Percentiles rank a stretch among this genome's conserved stretches.
Conservation (phyloP, 2,888 invertebrate species). For the Chesias legatella region DNA sequence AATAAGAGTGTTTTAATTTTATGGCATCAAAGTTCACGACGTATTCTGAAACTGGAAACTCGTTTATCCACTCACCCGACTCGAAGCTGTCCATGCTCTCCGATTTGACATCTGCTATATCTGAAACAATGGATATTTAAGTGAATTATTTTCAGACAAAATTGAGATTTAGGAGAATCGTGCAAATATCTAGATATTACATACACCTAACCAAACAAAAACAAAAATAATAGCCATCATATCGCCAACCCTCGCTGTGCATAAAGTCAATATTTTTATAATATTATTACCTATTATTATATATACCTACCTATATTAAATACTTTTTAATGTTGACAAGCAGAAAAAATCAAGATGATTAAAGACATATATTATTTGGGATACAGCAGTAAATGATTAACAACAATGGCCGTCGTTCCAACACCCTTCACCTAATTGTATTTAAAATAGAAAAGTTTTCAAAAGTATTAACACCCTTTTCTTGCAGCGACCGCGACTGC, state of each 20-base stretch:
- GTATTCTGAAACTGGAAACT: constrained; percentile 23
- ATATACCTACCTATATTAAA: too few species aligned
- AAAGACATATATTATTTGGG: too few species aligned
- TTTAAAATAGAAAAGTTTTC: constrained; percentile 18
- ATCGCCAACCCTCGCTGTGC: too few species aligned
- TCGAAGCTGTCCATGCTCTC: constrained; percentile 76
- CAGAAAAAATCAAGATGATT: too few species aligned
- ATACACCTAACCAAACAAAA: too few species aligned
- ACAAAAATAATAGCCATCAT: too few species aligned
- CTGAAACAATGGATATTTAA: constrained; percentile 51
- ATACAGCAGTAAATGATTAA: too few species aligned
- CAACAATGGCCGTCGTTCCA: background rate
- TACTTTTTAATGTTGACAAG: too few species aligned
- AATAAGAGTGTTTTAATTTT: constrained; percentile 50
- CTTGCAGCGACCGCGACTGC: constrained; percentile 38
- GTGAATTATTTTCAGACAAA: background rate
- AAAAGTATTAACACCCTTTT: constrained; percentile 31
- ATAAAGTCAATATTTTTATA: too few species aligned
- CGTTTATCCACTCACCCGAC: constrained; percentile 55
- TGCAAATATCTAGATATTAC: too few species aligned
- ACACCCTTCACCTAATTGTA: constrained; percentile 3
- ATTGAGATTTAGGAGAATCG: too few species aligned
- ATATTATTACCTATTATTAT: too few species aligned
- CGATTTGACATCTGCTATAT: constrained; percentile 66
- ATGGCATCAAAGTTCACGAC: constrained; percentile 27